Evolutionary conservation across 2,113 vertebrate species (phyloP), one percentile per base, ranked within the genome.

Genomic region (Lethenteron camtschaticum): DNA sequence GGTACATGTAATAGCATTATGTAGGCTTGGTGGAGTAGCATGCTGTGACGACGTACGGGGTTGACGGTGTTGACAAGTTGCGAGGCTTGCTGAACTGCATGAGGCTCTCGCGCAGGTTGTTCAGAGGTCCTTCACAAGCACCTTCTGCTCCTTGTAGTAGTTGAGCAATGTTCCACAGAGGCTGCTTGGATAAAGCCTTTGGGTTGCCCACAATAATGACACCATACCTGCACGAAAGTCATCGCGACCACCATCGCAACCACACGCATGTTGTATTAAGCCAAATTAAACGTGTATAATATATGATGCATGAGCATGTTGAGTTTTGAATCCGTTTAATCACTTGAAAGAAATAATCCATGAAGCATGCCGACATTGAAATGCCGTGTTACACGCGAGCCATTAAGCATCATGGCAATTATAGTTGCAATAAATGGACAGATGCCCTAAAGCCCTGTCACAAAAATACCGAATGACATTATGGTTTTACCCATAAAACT

Each of bases 41-140:
- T 41, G 68, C 68, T 70, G 4, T 10, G 1, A 10, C 14, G 13
- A 56, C 91, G 86, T 75, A 99, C 94, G 0, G 94, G 92, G 77
- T 99, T 99, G 82, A 99, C 89, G 73, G 94, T 94, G 74, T 99
- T 99, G 76, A 99, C 90, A 0, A 99, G 85, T 99, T 99, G 68
- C 92, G 85, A 0, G 94, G 94, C 76, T 99, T 99, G 83, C 94
- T 99, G 83, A 99, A 99, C 78, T 99, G 94, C 94, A 99, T 99
- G 1, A 99, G 87, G 76, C 94, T 99, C 79, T 99, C 94, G 0
- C 94, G 81, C 70, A 99, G 86, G 80, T 99, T 99, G 76, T 97
- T 99, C n/a, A 97, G 84, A 0, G 94, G 94, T 2, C 92, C 94
- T 71, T 99, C 94, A 96, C 94, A 24, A 99, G 85, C 3, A 96